phyloP scores from a whole-genome alignment of 1,140 invertebrate species.

The Dysdera silvatica region DNA sequence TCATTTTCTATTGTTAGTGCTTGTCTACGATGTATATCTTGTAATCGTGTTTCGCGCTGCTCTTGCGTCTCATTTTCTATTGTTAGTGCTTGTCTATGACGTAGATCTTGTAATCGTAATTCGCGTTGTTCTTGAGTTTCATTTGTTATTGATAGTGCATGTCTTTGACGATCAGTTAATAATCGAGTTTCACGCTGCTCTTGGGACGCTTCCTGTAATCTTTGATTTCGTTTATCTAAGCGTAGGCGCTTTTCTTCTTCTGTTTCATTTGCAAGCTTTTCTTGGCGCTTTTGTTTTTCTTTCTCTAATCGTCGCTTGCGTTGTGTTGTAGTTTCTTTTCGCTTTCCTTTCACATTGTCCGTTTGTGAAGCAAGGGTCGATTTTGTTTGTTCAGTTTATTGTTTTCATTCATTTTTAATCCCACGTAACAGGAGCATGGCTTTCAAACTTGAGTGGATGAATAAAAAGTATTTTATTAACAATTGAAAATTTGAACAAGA shows the following conservation, averaged over 20 bases:
- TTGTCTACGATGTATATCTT: too few relatives aligned
- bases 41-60: too few relatives aligned
- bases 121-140: too few relatives aligned
- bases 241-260: conserved; percentile 12
- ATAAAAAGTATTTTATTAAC: too few relatives aligned
- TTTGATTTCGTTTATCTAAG: conserved; percentile 12
- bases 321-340: background rate
- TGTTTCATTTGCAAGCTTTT: conserved; percentile 11
- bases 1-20: too few relatives aligned
- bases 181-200: conserved; percentile 4
- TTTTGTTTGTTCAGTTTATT: conserved; percentile 6
- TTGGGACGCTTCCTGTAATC: conserved; percentile 1
- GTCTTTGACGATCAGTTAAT: conserved; percentile 8
- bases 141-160: conserved; percentile 5
- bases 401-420: background rate
- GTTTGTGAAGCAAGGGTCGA: too few relatives aligned
- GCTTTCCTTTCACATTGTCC: background rate
- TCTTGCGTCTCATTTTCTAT: too few relatives aligned
- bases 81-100: too few relatives aligned
- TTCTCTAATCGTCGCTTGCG: conserved; percentile 8
- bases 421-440: too few relatives aligned
- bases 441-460: too few relatives aligned
- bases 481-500: too few relatives aligned
- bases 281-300: conserved; percentile 11
- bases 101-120: too few relatives aligned